Conservation (phyloP, 2,113 vertebrate genomes). For the Ascaphus truei region DNA sequence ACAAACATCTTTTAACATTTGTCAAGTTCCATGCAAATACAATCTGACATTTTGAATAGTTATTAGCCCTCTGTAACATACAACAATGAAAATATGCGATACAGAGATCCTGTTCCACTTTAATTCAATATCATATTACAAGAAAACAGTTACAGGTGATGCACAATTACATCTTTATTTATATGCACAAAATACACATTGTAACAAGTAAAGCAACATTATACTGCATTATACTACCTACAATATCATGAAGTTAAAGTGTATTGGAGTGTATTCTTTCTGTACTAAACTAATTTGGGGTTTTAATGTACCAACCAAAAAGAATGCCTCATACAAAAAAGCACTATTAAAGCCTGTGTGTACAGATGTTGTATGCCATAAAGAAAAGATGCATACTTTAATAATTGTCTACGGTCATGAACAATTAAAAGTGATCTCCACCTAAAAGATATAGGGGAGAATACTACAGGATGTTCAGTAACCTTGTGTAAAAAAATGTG, state of each 20-base stretch:
- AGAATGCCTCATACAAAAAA: constrained; percentile 72
- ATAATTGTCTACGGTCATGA: too few relatives aligned
- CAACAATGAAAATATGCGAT: constrained; percentile 35
- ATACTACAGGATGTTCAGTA: too few relatives aligned
- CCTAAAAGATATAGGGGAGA: too few relatives aligned
- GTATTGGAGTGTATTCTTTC: constrained; percentile 54
- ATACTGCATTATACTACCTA: constrained; percentile 77
- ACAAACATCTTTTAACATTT: constrained; percentile 21
- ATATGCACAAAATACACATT: constrained; percentile 88
- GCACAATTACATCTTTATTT: constrained; percentile 89
- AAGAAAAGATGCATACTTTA: constrained; percentile 55
- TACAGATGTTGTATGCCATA: constrained; percentile 64
- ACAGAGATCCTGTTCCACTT: constrained; percentile 71
- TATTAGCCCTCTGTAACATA: constrained; percentile 19
- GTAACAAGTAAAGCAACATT: constrained; percentile 83
- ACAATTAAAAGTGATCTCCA: too few relatives aligned
- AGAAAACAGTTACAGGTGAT: constrained; percentile 91
- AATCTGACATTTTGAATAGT: constrained; percentile 28
- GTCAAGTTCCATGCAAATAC: constrained; percentile 8
- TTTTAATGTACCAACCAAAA: constrained; percentile 67
- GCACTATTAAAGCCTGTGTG: constrained; percentile 57
- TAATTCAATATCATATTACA: constrained; percentile 89
- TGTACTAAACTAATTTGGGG: constrained; percentile 63
- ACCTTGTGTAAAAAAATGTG: too few relatives aligned
- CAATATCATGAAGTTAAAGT: constrained; percentile 63